Evolutionary conservation across 1,140 invertebrate species (phyloP).

Genomic region (Drosophila suzukii): DNA sequence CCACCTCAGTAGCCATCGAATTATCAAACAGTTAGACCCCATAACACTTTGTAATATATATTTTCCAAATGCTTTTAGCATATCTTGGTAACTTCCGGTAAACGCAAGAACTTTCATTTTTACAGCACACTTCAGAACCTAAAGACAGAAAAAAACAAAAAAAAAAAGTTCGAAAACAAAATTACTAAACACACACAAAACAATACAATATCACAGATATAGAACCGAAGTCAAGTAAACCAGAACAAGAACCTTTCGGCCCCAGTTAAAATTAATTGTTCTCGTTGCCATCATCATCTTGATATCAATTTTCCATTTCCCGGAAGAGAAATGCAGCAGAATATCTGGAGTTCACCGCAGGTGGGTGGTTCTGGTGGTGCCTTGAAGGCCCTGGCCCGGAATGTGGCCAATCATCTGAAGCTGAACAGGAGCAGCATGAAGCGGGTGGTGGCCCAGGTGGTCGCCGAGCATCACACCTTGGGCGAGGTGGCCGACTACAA

Average conservation of each 20-base stretch:
- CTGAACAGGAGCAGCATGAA: slow-evolving; percentile 48
- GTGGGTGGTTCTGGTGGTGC: slow-evolving; percentile 58
- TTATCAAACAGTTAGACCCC: neutral
- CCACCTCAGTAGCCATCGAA: neutral
- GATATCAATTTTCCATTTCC: neutral
- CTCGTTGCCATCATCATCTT: neutral
- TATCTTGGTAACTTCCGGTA: slow-evolving; percentile 7
- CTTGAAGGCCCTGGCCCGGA: slow-evolving; percentile 57
- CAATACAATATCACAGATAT: neutral
- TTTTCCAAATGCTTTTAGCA: slow-evolving; percentile 2
- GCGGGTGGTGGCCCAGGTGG: slow-evolving; percentile 69
- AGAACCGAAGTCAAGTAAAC: too few relatives aligned
- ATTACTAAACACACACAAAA: slow-evolving; percentile 10
- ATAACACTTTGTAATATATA: neutral
- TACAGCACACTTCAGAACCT: slow-evolving; percentile 16
- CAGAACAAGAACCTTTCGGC: neutral
- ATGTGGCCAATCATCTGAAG: slow-evolving; percentile 57
- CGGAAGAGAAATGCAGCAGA: slow-evolving; percentile 16
- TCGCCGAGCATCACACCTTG: slow-evolving; percentile 56
- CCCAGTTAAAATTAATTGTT: slow-evolving; percentile 18
- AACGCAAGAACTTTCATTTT: slow-evolving; percentile 26
- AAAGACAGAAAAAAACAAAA: neutral
- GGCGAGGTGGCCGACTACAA: slow-evolving; percentile 61
- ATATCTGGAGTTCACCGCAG: slow-evolving; percentile 56
- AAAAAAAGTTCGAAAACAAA: slow-evolving; percentile 6